Conservation (phyloP, 2,113 vertebrate genomes). For the Bungarus multicinctus region DNA sequence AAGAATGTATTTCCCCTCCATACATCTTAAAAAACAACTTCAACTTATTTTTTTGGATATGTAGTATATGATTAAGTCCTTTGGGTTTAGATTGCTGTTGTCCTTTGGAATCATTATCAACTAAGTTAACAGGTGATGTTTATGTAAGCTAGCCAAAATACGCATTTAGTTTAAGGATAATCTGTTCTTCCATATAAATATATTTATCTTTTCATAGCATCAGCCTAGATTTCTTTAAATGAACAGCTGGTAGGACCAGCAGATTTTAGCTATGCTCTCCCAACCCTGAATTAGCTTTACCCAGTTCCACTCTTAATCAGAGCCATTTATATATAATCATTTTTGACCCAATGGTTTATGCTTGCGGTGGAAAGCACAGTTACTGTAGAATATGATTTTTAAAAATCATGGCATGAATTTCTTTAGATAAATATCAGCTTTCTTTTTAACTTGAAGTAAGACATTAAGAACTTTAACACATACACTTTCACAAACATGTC, state of each 20-base stretch:
- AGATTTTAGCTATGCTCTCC: not conserved
- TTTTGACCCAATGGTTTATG: not conserved
- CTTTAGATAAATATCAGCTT: not conserved
- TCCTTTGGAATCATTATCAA: not conserved
- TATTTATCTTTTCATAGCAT: not conserved
- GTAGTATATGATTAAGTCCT: not conserved
- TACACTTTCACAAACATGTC: not conserved
- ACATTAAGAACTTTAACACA: not conserved
- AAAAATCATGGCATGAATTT: not conserved
- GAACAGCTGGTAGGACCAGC: not conserved
- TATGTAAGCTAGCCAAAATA: not conserved
- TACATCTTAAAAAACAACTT: not conserved
- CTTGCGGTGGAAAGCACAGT: not conserved
- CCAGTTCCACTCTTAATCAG: not conserved
- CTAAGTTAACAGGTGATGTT: not conserved
- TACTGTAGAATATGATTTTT: not conserved
- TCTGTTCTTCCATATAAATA: not conserved
- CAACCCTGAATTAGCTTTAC: not conserved
- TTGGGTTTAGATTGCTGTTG: not conserved
- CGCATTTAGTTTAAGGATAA: not conserved
- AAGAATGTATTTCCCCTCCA: not conserved
- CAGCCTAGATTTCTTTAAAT: not conserved
- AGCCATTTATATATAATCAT: not conserved
- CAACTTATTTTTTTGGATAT: not conserved
- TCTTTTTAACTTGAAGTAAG: not conserved